Conservation (phyloP, 1,140 invertebrate species). For the Dreissena rostriformis region DNA sequence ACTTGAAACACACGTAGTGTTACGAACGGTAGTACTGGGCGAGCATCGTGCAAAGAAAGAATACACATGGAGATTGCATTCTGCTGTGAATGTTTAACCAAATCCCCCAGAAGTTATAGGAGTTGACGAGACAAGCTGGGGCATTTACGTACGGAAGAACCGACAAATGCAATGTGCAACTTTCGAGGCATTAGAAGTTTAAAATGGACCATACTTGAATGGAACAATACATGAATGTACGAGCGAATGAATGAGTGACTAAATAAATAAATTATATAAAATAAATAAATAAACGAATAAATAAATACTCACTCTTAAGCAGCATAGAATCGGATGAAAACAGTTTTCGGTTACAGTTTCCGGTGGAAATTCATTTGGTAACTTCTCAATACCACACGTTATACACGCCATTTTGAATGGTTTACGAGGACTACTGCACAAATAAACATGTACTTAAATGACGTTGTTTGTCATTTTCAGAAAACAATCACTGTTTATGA, state of each 20-base stretch:
- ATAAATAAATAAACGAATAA: background rate
- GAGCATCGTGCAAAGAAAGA: too few species aligned
- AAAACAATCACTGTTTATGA: too few species aligned
- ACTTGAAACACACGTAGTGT: too few species aligned
- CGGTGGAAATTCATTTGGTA: conserved; percentile 61
- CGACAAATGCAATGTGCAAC: background rate
- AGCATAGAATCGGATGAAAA: conserved; percentile 56
- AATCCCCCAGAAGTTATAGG: too few species aligned
- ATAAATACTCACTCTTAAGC: conserved; percentile 51
- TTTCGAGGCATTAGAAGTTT: background rate
- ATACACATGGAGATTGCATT: too few species aligned
- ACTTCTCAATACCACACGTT: conserved; percentile 44
- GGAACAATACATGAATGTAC: background rate
- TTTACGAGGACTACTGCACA: too few species aligned
- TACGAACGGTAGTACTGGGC: too few species aligned
- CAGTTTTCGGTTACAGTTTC: conserved; percentile 42
- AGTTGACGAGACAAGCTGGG: too few species aligned
- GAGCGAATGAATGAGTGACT: background rate
- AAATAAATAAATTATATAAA: background rate
- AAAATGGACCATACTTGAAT: background rate
- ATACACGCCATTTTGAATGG: conserved; percentile 30
- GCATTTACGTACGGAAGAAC: too few species aligned
- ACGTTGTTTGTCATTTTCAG: too few species aligned
- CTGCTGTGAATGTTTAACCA: too few species aligned
- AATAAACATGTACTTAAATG: too few species aligned